These are phyloP conservation scores for Mythimna pallens DNA, from an alignment of 2,888 invertebrate species.

Conservation along the genomic window DNA sequence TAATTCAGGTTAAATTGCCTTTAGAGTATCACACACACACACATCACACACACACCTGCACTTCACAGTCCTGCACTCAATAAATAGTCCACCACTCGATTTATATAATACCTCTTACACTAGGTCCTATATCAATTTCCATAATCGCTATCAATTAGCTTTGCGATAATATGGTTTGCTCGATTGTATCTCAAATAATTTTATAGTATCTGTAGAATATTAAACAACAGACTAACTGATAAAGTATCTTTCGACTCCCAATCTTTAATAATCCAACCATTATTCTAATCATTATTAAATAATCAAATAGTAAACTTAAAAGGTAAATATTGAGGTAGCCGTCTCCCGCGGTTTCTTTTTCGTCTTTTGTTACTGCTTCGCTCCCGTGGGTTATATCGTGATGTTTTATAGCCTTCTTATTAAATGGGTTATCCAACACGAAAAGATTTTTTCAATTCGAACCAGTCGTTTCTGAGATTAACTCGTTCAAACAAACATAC, in stretches of 20 bases:
- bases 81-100: constrained; percentile 17
- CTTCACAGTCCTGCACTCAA: not conserved
- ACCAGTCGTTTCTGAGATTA: too few species aligned
- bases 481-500: too few species aligned
- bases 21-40: constrained; percentile 1
- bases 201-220: constrained; percentile 18
- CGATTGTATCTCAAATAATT: constrained; percentile 30
- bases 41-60: too few species aligned
- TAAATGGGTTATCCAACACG: too few species aligned
- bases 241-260: constrained; percentile 13
- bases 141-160: constrained; percentile 41
- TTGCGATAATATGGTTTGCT: constrained; percentile 16
- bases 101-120: constrained; percentile 20
- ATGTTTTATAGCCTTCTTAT: too few species aligned
- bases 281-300: not conserved
- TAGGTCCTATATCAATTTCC: constrained; percentile 20
- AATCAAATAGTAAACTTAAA: too few species aligned
- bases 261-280: not conserved
- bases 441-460: too few species aligned
- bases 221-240: constrained; percentile 14
- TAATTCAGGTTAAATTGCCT: constrained; percentile 2
- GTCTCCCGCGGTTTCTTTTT: too few species aligned
- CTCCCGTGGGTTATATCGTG: too few species aligned
- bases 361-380: too few species aligned
- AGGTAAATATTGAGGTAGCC: too few species aligned